Conservation (phyloP, 2,113 vertebrate species). For the Macrotus californicus region DNA sequence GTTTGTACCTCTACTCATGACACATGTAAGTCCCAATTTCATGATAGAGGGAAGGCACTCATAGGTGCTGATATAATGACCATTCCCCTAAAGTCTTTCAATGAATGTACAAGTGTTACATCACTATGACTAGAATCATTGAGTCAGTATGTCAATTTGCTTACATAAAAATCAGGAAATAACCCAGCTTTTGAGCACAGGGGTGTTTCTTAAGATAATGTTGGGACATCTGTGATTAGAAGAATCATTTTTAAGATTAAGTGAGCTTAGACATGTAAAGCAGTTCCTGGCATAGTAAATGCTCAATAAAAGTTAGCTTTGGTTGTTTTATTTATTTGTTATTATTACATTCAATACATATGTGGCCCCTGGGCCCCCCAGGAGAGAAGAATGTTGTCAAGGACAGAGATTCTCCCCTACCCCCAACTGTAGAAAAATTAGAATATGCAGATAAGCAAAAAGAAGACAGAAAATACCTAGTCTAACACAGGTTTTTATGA, state of each 20-base stretch:
- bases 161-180: not conserved
- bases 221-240: not conserved
- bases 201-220: not conserved
- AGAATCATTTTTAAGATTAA: constrained; percentile 22
- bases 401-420: not conserved
- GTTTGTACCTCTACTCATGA: not conserved
- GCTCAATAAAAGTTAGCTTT: not conserved
- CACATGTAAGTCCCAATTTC: not conserved
- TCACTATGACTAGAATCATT: not conserved
- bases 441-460: constrained; percentile 6
- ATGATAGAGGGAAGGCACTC: not conserved
- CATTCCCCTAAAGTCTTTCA: not conserved
- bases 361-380: not conserved
- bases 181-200: not conserved
- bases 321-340: not conserved
- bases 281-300: not conserved
- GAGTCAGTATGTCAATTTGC: not conserved
- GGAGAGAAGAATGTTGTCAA: not conserved
- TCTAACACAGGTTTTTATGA: not conserved
- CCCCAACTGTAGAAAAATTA: not conserved
- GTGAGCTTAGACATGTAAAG: not conserved
- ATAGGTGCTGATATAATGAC: not conserved
- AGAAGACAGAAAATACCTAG: not conserved
- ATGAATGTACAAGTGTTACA: not conserved
- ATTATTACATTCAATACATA: not conserved